Evolutionary conservation across 2,888 invertebrate genomes (phyloP).

Genomic region (Mythimna albipuncta): DNA sequence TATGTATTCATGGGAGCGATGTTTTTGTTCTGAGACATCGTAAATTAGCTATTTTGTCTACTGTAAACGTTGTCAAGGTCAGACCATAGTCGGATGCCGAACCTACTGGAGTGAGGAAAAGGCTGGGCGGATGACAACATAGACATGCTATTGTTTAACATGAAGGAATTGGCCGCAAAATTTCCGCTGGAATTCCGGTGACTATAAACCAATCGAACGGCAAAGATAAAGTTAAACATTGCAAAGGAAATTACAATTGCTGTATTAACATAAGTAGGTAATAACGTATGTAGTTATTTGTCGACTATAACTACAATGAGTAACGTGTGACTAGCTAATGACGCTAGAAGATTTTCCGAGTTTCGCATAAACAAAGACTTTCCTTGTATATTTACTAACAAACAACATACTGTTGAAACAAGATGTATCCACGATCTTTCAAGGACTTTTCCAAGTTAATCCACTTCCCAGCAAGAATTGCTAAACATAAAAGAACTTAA

Average conservation of each 20-base stretch:
- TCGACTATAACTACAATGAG: slow-evolving; percentile 21
- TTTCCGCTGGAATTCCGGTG: background rate
- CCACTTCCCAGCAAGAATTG: background rate
- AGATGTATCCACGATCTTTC: background rate
- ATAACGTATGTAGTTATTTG: slow-evolving; percentile 27
- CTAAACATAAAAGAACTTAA: background rate
- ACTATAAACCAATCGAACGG: slow-evolving; percentile 9
- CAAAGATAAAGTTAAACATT: slow-evolving; percentile 24
- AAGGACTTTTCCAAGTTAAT: background rate
- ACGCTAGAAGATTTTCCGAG: slow-evolving; percentile 52
- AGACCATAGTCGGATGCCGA: slow-evolving; percentile 36
- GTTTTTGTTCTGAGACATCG: slow-evolving; percentile 5
- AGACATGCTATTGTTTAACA: slow-evolving; percentile 33
- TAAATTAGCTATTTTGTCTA: slow-evolving; percentile 16
- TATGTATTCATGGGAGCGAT: background rate
- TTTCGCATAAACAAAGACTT: slow-evolving; percentile 40
- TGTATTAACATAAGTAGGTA: slow-evolving; percentile 33
- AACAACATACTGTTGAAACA: slow-evolving; percentile 20
- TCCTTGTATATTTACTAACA: slow-evolving; percentile 48
- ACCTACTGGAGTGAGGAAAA: slow-evolving; percentile 49
- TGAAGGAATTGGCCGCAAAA: slow-evolving; percentile 19
- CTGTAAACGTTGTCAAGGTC: slow-evolving; percentile 24
- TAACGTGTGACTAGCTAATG: slow-evolving; percentile 46
- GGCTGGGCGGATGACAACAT: slow-evolving; percentile 41
- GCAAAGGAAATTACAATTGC: slow-evolving; percentile 9